These are phyloP conservation scores for Allacma fusca DNA, from an alignment of 2,888 invertebrate genomes.

Conservation along the genomic window DNA sequence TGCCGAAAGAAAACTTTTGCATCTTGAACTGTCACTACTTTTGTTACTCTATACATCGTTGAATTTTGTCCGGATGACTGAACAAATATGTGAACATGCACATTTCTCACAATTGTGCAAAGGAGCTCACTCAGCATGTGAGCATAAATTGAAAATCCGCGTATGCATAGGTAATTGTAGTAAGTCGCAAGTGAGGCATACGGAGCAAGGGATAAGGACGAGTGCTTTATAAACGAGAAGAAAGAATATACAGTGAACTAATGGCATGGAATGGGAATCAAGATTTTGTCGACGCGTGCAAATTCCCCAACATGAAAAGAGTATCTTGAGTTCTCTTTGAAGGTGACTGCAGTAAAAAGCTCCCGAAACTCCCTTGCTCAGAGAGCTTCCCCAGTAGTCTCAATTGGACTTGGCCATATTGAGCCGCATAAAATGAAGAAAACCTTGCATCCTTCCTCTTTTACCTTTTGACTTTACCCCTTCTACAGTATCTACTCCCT, in stretches of 20 bases:
- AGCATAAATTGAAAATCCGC: background rate
- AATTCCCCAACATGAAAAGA: conserved; percentile 34
- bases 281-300: conserved; percentile 36
- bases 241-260: background rate
- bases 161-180: background rate
- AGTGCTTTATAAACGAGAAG: background rate
- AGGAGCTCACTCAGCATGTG: no score
- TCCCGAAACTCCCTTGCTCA: background rate
- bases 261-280: conserved; percentile 32
- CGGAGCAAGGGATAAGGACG: background rate
- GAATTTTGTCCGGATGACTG: no score
- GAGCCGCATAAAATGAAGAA: background rate
- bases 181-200: background rate
- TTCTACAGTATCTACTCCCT: no score
- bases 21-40: no score
- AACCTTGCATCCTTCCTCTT: background rate
- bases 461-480: conserved; percentile 4
- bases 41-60: no score
- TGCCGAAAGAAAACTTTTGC: no score
- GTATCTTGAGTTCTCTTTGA: conserved; percentile 1
- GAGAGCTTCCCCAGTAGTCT: background rate
- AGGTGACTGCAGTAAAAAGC: conserved; percentile 26
- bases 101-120: no score
- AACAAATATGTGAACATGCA: no score
- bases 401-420: background rate